Evolutionary conservation across 2,888 invertebrate species (phyloP).

Genomic region (Tetranychus truncatus): DNA sequence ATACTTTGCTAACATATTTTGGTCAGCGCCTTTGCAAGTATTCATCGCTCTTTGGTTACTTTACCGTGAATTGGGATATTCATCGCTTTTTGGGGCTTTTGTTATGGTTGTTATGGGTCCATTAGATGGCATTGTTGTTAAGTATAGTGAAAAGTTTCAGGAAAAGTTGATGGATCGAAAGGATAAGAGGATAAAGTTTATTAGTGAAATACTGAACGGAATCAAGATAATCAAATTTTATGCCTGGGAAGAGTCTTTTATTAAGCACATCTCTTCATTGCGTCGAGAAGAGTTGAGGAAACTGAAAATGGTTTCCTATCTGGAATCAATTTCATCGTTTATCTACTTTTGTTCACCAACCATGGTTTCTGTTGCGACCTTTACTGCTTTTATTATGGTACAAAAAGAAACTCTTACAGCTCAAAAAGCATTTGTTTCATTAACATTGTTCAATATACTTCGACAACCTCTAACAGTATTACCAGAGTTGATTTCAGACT

Average conservation of each 20-base stretch:
- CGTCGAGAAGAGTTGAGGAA: conserved; percentile 71
- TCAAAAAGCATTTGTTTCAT: conserved; percentile 62
- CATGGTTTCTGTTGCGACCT: conserved; percentile 65
- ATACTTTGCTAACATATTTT: conserved; percentile 63
- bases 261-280: conserved; percentile 61
- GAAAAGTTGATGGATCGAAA: conserved; percentile 76
- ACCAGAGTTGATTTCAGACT: conserved; percentile 25
- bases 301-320: conserved; percentile 68
- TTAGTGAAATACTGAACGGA: conserved; percentile 79
- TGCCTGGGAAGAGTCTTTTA: conserved; percentile 24
- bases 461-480: conserved; percentile 53
- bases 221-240: conserved; percentile 43
- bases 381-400: conserved; percentile 55
- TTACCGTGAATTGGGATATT: conserved; percentile 32
- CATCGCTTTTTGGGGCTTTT: conserved; percentile 75
- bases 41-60: conserved; percentile 61
- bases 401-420: conserved; percentile 52
- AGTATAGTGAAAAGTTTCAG: conserved; percentile 56
- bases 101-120: conserved; percentile 86
- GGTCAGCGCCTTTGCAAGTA: conserved; percentile 73
- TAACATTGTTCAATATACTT: conserved; percentile 68
- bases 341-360: conserved; percentile 81
- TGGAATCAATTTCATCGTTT: conserved; percentile 56
- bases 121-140: conserved; percentile 64
- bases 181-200: conserved; percentile 73